Percentiles rank a stretch among this genome's conserved stretches.
Evolutionary conservation across 2,888 invertebrate genomes (phyloP).

Genomic region (Harpagoxenus sublaevis): DNA sequence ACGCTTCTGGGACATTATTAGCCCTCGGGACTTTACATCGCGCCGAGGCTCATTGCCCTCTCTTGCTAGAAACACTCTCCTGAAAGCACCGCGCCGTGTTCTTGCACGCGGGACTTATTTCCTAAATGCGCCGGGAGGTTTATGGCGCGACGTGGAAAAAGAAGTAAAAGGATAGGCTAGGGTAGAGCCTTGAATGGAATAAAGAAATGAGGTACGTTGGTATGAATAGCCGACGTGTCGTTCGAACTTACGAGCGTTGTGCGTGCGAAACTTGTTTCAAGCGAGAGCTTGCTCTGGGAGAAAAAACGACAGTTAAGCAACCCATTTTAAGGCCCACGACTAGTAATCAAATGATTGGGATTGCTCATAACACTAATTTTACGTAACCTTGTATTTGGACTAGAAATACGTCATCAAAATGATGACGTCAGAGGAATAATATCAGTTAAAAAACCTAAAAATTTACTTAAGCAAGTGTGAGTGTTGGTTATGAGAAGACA

Average conservation of each 20-base stretch:
- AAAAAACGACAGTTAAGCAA: too few species aligned
- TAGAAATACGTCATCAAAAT: too few species aligned
- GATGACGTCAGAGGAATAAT: too few species aligned
- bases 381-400: too few species aligned
- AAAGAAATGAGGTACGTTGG: conserved; percentile 3
- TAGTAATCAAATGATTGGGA: too few species aligned
- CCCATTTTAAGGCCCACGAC: too few species aligned
- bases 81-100: conserved; percentile 5
- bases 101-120: conserved; percentile 36
- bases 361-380: too few species aligned
- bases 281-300: background rate
- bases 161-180: background rate
- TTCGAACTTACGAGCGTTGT: background rate
- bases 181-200: conserved; percentile 21
- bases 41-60: conserved; percentile 42
- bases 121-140: conserved; percentile 47
- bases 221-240: conserved; percentile 17
- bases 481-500: too few species aligned
- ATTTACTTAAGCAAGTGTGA: too few species aligned
- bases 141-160: conserved; percentile 27
- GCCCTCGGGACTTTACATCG: conserved; percentile 54
- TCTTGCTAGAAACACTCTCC: conserved; percentile 25
- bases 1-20: conserved; percentile 58
- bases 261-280: background rate
- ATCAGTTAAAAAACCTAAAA: too few species aligned